phyloP scores from a whole-genome alignment of 2,113 vertebrate genomes.

The zebrafish (Danio rerio) region DNA sequence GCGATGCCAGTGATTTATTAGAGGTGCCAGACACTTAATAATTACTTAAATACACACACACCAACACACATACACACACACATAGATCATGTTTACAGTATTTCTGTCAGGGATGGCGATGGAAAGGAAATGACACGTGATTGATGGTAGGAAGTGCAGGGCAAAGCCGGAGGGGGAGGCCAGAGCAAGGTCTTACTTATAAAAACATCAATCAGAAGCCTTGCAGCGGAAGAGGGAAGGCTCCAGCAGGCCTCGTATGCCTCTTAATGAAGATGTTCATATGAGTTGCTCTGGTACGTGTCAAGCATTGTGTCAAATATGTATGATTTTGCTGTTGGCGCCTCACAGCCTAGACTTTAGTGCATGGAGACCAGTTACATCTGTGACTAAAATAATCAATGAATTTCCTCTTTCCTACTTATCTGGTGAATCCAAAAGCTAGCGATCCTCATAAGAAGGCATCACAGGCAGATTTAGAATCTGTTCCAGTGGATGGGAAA shows the following conservation, averaged over 20 bases:
- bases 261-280: constrained; percentile 67
- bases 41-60: constrained; percentile 76
- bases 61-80: constrained; percentile 21
- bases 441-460: not conserved
- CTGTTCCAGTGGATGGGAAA: too few species aligned
- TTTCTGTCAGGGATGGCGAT: constrained; percentile 74
- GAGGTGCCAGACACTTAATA: constrained; percentile 77
- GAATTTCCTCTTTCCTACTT: not conserved
- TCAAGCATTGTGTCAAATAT: not conserved
- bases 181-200: constrained; percentile 81
- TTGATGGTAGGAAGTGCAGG: constrained; percentile 78
- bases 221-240: constrained; percentile 52
- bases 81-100: constrained; percentile 82
- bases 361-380: not conserved
- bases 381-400: not conserved
- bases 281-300: not conserved
- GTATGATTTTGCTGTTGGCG: not conserved
- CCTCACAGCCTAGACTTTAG: not conserved
- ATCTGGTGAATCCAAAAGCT: not conserved
- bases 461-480: not conserved
- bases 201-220: constrained; percentile 79
- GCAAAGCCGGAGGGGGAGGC: constrained; percentile 62
- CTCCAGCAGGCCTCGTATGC: not conserved
- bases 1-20: constrained; percentile 74
- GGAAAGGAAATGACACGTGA: constrained; percentile 81